Conservation (phyloP, 2,113 vertebrate genomes). For the Gobiocypris rarus region DNA sequence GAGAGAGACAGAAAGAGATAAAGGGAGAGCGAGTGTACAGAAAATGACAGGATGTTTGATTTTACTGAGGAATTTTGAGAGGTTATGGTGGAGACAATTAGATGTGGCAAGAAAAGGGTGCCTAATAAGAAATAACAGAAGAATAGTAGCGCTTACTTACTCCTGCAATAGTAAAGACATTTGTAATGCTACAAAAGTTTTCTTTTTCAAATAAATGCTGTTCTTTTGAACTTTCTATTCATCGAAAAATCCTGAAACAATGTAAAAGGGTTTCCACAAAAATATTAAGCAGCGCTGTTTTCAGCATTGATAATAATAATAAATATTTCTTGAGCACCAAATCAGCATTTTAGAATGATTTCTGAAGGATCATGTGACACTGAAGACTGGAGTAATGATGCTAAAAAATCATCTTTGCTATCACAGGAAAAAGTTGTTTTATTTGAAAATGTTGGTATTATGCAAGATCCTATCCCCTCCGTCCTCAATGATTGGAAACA, state of each 20-base stretch:
- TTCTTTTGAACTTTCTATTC: neutral
- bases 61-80: conserved; percentile 20
- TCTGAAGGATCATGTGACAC: neutral
- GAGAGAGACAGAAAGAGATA: conserved; percentile 62
- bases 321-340: neutral
- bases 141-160: neutral
- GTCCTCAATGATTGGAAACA: neutral
- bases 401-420: neutral
- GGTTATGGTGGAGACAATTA: conserved; percentile 41
- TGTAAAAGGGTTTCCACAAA: neutral
- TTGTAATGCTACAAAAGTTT: neutral
- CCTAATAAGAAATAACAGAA: neutral
- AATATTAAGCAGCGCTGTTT: neutral
- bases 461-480: neutral
- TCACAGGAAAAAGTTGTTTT: neutral
- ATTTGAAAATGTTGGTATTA: neutral
- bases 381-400: neutral
- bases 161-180: neutral
- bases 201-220: neutral
- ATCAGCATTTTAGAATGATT: neutral
- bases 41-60: conserved; percentile 51
- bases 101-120: neutral
- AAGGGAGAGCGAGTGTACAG: conserved; percentile 38
- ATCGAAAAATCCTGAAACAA: neutral
- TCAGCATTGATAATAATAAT: neutral